These are phyloP conservation scores for Balearica regulorum DNA, from an alignment of 2,797 vertebrate genomes.

Conservation along the genomic window DNA sequence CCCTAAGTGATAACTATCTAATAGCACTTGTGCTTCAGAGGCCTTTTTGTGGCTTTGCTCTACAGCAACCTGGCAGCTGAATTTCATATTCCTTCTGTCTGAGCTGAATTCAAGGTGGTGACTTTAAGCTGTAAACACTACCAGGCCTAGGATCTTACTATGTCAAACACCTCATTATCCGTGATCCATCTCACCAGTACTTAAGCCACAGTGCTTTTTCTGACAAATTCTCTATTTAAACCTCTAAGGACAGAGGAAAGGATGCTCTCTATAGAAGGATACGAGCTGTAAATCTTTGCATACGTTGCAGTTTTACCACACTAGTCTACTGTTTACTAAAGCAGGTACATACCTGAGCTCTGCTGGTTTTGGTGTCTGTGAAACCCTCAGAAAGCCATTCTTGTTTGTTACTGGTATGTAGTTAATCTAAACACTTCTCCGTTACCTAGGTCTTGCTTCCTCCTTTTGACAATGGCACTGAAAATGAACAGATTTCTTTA, in stretches of 20 bases:
- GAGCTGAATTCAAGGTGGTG: not conserved
- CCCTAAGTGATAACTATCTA: not conserved
- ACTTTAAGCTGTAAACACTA: not conserved
- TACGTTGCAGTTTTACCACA: not conserved
- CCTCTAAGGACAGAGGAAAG: not conserved
- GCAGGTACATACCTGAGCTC: not conserved
- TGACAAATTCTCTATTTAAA: not conserved
- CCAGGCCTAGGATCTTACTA: not conserved
- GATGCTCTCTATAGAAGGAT: not conserved
- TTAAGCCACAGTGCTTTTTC: not conserved
- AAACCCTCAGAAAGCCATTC: not conserved
- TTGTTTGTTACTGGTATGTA: not conserved
- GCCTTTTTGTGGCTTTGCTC: not conserved
- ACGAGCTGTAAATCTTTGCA: not conserved
- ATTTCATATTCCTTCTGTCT: not conserved
- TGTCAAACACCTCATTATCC: not conserved
- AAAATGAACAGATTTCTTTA: not conserved
- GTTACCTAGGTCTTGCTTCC: not conserved
- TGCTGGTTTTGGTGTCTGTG: not conserved
- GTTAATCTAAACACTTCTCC: not conserved
- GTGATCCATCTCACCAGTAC: not conserved
- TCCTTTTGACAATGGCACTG: not conserved
- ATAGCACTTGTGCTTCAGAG: not conserved
- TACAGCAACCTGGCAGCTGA: not conserved
- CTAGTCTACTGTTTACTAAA: not conserved